These are phyloP conservation scores for Samia ricini DNA, from an alignment of 1,140 invertebrate genomes.

Conservation along the genomic window DNA sequence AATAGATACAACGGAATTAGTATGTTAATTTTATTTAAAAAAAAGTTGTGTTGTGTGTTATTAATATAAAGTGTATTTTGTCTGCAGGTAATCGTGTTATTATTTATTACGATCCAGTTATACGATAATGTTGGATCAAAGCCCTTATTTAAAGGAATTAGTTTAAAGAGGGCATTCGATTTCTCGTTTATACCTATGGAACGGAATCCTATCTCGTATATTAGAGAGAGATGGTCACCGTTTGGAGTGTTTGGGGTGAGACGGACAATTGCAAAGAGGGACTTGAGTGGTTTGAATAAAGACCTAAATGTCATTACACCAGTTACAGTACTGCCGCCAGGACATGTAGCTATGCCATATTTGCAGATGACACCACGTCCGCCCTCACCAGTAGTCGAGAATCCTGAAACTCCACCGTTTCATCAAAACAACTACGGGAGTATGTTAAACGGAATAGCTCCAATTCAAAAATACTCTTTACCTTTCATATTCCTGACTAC, in stretches of 20 bases:
- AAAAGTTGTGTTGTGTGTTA: background rate
- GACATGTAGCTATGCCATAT: background rate
- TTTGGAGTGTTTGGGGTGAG: conserved; percentile 47
- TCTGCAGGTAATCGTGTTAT: conserved; percentile 19
- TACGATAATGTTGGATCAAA: conserved; percentile 8
- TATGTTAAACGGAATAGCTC: background rate
- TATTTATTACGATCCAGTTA: conserved; percentile 8
- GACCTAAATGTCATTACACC: background rate
- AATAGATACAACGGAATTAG: too few species aligned
- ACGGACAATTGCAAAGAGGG: conserved; percentile 42
- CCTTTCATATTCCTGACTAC: conserved; percentile 3
- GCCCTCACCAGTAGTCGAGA: background rate
- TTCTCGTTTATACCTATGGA: conserved; percentile 39
- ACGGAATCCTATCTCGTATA: conserved; percentile 34
- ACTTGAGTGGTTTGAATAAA: conserved; percentile 18
- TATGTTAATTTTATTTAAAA: background rate
- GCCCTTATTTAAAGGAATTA: conserved; percentile 33
- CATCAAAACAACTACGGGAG: background rate
- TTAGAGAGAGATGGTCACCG: conserved; percentile 51
- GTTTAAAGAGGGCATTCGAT: conserved; percentile 39
- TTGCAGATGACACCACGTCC: background rate
- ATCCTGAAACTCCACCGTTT: conserved; percentile 2
- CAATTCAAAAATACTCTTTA: background rate
- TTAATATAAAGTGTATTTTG: conserved; percentile 3
- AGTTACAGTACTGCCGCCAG: conserved; percentile 5